These are phyloP conservation scores for Eulimnadia texana DNA, from an alignment of 1,140 invertebrate genomes.

Conservation along the genomic window DNA sequence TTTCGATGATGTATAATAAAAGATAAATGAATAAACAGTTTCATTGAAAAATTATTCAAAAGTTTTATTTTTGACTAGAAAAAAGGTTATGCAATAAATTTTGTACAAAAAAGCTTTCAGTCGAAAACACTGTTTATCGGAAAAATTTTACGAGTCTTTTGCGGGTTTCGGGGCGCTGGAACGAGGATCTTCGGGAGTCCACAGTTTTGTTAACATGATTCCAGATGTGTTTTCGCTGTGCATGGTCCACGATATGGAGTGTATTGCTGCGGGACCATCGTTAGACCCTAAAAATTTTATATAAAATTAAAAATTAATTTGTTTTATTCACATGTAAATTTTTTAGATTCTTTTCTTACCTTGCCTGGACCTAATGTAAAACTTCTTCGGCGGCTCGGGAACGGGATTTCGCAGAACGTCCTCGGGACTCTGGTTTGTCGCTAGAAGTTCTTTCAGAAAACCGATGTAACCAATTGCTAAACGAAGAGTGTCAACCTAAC, in stretches of 20 bases:
- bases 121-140: too few species aligned
- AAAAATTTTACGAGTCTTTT: too few species aligned
- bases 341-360: conserved; percentile 31
- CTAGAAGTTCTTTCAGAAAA: conserved; percentile 72
- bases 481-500: conserved; percentile 67
- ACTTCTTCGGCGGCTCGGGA: conserved; percentile 45
- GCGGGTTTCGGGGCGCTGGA: neutral
- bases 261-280: conserved; percentile 34
- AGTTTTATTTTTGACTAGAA: too few species aligned
- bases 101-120: too few species aligned
- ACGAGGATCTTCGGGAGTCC: conserved; percentile 79
- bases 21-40: neutral
- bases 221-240: conserved; percentile 50
- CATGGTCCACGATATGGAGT: conserved; percentile 81
- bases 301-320: neutral
- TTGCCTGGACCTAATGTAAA: conserved; percentile 44
- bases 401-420: conserved; percentile 35
- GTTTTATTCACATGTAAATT: neutral
- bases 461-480: conserved; percentile 88
- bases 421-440: conserved; percentile 44
- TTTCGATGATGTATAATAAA: neutral
- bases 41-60: too few species aligned
- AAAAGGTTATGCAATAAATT: too few species aligned
- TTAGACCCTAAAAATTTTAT: neutral
- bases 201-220: conserved; percentile 76